Evolutionary conservation across 2,888 invertebrate genomes (phyloP).

Genomic region (Drymonia ruficornis): DNA sequence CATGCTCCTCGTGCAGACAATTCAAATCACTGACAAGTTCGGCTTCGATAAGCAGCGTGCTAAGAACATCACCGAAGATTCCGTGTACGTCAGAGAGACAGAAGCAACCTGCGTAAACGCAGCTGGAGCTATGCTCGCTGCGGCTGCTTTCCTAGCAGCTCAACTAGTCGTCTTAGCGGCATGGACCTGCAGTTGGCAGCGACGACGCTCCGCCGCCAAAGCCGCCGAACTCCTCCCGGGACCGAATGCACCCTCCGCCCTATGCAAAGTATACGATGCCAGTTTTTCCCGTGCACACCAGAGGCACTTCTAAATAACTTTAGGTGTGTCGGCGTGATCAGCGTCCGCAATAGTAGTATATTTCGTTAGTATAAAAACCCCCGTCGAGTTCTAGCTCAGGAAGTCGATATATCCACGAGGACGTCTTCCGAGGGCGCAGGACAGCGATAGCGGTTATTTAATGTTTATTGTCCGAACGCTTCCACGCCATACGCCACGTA

Average conservation of each 20-base stretch:
- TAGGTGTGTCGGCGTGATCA: slow-evolving; percentile 72
- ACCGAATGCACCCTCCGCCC: slow-evolving; percentile 83
- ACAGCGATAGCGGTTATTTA: slow-evolving; percentile 76
- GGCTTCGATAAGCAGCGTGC: slow-evolving; percentile 91
- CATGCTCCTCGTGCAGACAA: slow-evolving; percentile 94
- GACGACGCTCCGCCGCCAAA: slow-evolving; percentile 88
- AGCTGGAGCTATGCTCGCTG: slow-evolving; percentile 93
- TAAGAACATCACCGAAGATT: slow-evolving; percentile 87
- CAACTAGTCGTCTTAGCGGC: slow-evolving; percentile 94
- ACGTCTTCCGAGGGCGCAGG: slow-evolving; percentile 63
- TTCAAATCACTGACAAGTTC: slow-evolving; percentile 96
- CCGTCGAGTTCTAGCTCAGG: slow-evolving; percentile 71
- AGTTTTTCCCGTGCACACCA: slow-evolving; percentile 91
- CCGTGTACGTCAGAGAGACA: slow-evolving; percentile 88
- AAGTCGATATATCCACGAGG: slow-evolving; percentile 52
- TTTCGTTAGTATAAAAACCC: slow-evolving; percentile 75
- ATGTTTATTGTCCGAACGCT: slow-evolving; percentile 70
- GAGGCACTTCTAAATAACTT: slow-evolving; percentile 78
- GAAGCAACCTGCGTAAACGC: slow-evolving; percentile 89
- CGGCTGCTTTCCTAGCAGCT: slow-evolving; percentile 93
- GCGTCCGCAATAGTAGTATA: slow-evolving; percentile 82
- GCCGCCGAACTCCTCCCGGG: slow-evolving; percentile 88
- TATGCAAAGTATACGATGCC: slow-evolving; percentile 95
- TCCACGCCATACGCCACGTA: slow-evolving; percentile 62
- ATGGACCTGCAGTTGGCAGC: slow-evolving; percentile 95